Base-by-base conservation (phyloP, 2,888 invertebrate species). In the Agrotis segetum region DNA sequence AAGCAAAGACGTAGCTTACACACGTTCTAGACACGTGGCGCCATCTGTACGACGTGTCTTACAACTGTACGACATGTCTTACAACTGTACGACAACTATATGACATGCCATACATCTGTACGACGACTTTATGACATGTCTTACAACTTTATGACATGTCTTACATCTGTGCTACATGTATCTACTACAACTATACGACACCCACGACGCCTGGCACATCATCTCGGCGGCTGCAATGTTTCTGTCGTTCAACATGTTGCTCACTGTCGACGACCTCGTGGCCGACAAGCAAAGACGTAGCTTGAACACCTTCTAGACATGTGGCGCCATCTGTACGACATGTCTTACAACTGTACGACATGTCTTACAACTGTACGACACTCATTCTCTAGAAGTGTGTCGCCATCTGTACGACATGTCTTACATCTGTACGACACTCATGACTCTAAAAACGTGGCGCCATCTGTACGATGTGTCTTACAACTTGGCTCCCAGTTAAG, bases 151-250 rank as follows among this genome's bases (percentile, higher is more conserved):
- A n/a, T n/a, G n/a, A n/a, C n/a, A 24, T 0, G 88, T 98, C 13
- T 93, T 98, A 24, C 55, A 55, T 55, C 55, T 55, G 11, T 24
- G 5, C 17, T 17, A 11, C 17, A 24, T 0, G 88, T 98, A 11
- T 93, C 94, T n/a, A n/a, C n/a, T 98, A 24, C 94, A 97, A 60
- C 98, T 98, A 90, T 98, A 97, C 90, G 99, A 99, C 92, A 96
- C 96, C 50, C 99, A 99, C 92, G 99, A 99, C 90, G 96, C 98
- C 61, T 99, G 99, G 99, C 98, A 98, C 92, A 97, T 97, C 82
- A 92, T 98, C 97, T 98, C 98, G 13, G 98, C 98, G 0, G 96
- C 97, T 52, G 98, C 98, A 58, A 97, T 98, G 96, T 98, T 98
- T 90, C 97, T 98, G 82, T 98, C 98, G n/a, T 98, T 98, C 90